phyloP scores from a whole-genome alignment of 1,140 invertebrate species.

The Aphidius gifuensis region DNA sequence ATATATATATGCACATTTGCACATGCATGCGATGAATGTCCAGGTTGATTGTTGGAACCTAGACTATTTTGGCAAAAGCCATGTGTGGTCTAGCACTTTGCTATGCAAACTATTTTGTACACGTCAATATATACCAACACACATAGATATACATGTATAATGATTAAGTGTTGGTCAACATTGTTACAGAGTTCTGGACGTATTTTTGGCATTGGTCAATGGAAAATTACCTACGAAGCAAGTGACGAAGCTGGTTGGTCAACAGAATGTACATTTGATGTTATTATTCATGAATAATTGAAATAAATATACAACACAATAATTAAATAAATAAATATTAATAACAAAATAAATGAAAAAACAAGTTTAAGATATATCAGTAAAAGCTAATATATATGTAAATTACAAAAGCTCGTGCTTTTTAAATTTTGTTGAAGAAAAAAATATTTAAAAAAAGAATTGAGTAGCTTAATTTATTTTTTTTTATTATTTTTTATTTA shows the following conservation, averaged over 20 bases:
- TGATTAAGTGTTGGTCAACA: slow-evolving; percentile 15
- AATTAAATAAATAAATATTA: background rate
- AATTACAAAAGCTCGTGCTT: no score
- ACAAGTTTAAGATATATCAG: no score
- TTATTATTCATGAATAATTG: slow-evolving; percentile 44
- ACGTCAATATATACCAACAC: background rate
- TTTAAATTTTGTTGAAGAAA: no score
- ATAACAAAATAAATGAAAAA: background rate
- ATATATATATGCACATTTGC: no score
- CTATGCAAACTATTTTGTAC: slow-evolving; percentile 11
- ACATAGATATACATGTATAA: background rate
- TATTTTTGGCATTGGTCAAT: slow-evolving; percentile 44
- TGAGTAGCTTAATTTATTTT: no score
- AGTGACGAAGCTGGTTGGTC: slow-evolving; percentile 53
- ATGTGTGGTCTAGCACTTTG: background rate
- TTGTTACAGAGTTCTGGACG: slow-evolving; percentile 46
- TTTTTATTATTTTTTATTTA: no score
- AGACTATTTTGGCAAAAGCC: slow-evolving; percentile 2
- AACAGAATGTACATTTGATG: slow-evolving; percentile 50
- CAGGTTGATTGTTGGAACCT: slow-evolving; percentile 8
- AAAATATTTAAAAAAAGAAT: no score
- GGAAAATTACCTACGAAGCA: slow-evolving; percentile 51
- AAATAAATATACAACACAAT: background rate
- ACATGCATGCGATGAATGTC: background rate
- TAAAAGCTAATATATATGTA: no score